Evolutionary conservation across 2,797 vertebrate genomes (phyloP).

Genomic region (Melanogrammus aeglefinus): DNA sequence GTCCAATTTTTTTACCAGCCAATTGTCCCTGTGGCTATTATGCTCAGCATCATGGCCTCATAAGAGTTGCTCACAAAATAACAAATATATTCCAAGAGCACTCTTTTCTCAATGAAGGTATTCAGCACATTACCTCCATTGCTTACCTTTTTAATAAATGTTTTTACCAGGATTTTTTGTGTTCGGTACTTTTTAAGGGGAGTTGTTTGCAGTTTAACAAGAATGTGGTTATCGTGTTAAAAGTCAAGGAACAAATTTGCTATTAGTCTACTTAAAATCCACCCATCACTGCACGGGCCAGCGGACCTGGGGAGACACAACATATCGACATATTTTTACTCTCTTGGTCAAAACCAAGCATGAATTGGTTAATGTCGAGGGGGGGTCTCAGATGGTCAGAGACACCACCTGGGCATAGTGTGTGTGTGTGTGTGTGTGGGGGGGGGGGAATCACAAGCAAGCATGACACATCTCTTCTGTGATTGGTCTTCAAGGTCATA

Average conservation of each 20-base stretch:
- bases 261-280: no score
- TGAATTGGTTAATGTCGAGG: neutral
- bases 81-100: neutral
- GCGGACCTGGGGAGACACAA: neutral
- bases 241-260: neutral
- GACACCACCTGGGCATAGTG: neutral
- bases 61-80: neutral
- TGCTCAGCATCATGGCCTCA: neutral
- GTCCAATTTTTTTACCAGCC: neutral
- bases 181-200: no score
- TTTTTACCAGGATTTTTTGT: no score
- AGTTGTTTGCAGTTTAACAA: no score
- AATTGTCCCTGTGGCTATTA: neutral
- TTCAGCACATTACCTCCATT: no score
- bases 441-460: constrained; percentile 11
- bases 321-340: neutral
- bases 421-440: constrained; percentile 13
- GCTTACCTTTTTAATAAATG: no score
- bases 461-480: constrained; percentile 53
- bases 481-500: constrained; percentile 57
- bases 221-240: no score
- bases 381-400: neutral
- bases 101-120: neutral
- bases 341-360: neutral
- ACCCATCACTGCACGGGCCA: neutral